Conservation (phyloP, 1,140 invertebrate species). For the Drosophila serrata region DNA sequence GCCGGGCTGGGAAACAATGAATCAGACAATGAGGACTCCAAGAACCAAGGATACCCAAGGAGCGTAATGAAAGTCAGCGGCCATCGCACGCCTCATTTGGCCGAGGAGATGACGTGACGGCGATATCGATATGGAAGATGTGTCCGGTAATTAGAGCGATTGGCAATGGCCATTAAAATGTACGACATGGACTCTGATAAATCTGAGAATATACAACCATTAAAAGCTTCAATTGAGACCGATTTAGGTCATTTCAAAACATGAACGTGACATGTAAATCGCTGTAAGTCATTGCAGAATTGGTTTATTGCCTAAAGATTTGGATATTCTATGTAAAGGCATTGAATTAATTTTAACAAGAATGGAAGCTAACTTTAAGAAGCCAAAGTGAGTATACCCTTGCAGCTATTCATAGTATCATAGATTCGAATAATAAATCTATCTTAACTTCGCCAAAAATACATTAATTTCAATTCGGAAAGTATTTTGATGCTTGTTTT, state of each 20-base stretch:
- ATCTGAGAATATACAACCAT: background rate
- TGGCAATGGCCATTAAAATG: conserved; percentile 20
- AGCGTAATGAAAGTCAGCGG: conserved; percentile 39
- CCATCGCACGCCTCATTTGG: conserved; percentile 47
- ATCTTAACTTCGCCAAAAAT: no score
- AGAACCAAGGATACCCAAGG: background rate
- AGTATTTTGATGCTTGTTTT: no score
- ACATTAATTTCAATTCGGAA: no score
- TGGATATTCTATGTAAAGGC: background rate
- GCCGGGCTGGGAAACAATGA: conserved; percentile 43
- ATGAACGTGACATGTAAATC: background rate
- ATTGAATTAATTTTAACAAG: no score
- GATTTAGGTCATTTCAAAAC: background rate
- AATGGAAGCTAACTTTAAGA: no score
- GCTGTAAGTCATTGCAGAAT: background rate
- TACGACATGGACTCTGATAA: conserved; percentile 11
- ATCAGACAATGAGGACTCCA: conserved; percentile 20
- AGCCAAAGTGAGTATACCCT: no score
- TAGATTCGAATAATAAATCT: no score
- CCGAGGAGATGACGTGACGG: conserved; percentile 39
- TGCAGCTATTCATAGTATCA: no score
- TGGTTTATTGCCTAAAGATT: background rate
- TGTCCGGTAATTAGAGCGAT: conserved; percentile 32
- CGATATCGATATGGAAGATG: conserved; percentile 37
- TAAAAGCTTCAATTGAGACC: background rate